Base-by-base conservation (phyloP, 35 echinoderm and acorn worm genomes). In the Anneissia japonica region DNA sequence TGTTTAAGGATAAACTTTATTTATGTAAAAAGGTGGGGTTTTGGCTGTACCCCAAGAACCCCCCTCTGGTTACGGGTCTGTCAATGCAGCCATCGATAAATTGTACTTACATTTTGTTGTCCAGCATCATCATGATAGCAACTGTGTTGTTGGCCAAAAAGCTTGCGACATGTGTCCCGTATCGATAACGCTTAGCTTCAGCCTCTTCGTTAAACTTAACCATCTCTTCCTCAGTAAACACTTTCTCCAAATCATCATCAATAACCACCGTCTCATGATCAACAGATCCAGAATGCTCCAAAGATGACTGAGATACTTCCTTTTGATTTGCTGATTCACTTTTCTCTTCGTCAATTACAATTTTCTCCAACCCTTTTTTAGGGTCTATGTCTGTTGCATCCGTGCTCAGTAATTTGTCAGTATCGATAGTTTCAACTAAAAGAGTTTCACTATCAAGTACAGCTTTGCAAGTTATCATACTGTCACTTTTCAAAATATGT, bases 201-300 rank as follows among this genome's bases (percentile, higher is more conserved):
- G 51, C 51, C 21, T 64, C 51, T 23, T 64, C 51, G 26, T 26
- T 64, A 26, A 64, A 64, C 51, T 64, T 64, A 6, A 64, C 51
- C 51, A 64, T 64, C 51, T 64, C 51, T 23, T 64, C 26, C 19
- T 64, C 51, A 2, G 51, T 64, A 64, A 64, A 64, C 11, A 64
- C 51, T 64, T 64, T 64, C 51, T 64, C 51, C 51, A 64, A 64
- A 64, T 64, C 51, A 64, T 64, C 51, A 64, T 64, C 51, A 64
- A 64, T 64, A 64, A 64, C 51, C 1, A 64, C 1, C 11, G 51
- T 64, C 26, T 64, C 51, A 2, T 64, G 19, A 64, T 64, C 51
- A 64, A 64, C 10, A 19, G 51, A 64, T 16, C 26, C 51, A 64
- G 11, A 9, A 6, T 23, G 5, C 26, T 64, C 19, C 26, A 64